Base-by-base conservation (phyloP, 2,888 invertebrate species). In the Callimorpha dominula region DNA sequence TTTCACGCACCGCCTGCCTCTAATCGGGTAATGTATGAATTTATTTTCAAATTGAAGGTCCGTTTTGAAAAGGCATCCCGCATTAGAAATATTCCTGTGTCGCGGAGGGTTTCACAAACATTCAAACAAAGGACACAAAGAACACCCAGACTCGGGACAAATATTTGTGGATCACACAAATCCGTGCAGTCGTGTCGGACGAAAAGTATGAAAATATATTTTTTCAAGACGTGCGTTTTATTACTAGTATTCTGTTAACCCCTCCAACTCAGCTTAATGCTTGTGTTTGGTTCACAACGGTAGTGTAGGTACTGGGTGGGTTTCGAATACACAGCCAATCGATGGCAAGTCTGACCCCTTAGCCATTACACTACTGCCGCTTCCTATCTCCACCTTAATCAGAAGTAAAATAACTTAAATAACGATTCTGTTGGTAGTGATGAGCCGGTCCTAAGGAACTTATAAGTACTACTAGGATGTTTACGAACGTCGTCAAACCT, bases 1-100 rank as follows among this genome's bases (percentile, higher is more conserved):
- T 78, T 80, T 77, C 71, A 78, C 68, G 80, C 75, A 54, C 73
- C 64, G 73, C 70, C 69, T 70, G 70, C 70, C 40, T 63, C 57
- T 62, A 77, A 80, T 72, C 65, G 57, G 60, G 43, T 75, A 76
- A 75, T 76, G 73, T 71, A 66, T 74, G 72, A 46, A 69, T 73
- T 71, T 71, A 71, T 60, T 71, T 65, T 60, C 60, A 68, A 68
- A 68, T 68, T 65, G 60, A 40, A n/a, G 49, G 65, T 69, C 31
- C 64, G 69, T 66, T 64, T 63, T 57, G n/a, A n/a, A n/a, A n/a
- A n/a, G n/a, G n/a, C n/a, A n/a, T n/a, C n/a, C n/a, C n/a, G n/a
- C n/a, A n/a, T n/a, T n/a, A n/a, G n/a, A n/a, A n/a, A n/a, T n/a
- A n/a, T n/a, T n/a, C n/a, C n/a, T n/a, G n/a, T n/a, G n/a, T n/a